Base-by-base conservation (phyloP, 1,140 invertebrate species). In the Sipha flava region DNA sequence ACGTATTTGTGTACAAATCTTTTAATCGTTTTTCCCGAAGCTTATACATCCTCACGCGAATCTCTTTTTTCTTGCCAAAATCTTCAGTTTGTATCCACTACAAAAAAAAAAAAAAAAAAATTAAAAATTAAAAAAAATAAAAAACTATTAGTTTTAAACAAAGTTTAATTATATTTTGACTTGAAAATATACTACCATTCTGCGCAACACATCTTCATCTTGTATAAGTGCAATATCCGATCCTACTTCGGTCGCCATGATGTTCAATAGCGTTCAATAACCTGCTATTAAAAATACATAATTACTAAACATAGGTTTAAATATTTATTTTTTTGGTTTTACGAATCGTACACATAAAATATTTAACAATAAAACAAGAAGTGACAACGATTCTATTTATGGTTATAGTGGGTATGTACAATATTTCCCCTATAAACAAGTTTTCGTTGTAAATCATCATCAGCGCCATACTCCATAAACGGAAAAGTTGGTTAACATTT, bases 31-130 rank as follows among this genome's bases (percentile, higher is more conserved):
- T 89, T 85, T 95, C 93, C 45, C 92, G 88, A 82, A 95, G 87
- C 81, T 91, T 91, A 84, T 92, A 94, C 89, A 94, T 92, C 84
- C 94, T 90, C 23, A 91, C 88, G 57, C 94, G 88, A 82, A 96
- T 95, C 85, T 94, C 92, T 84, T 93, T 93, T 85, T 94, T 92
- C 70, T 90, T 89, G 40, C 92, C 91, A 85, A 93, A 94, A 85
- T 95, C 93, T 83, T 94, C 92, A 18, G 93, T 92, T 84, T 92
- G 90, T 85, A 92, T 91, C 91, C 94, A 94, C 93, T 95, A 88
- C 79, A 83, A 82, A 77, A 52, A 80, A 52, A 86, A 87, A 81
- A 57, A 52, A 83, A 82, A 77, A 52, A 80, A 52, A 86, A 87
- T 80, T 52, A 52, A n/a, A n/a, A n/a, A n/a, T n/a, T n/a, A n/a